Evolutionary conservation across 2,888 invertebrate genomes (phyloP).

Genomic region (Cylindroiulus punctatus): DNA sequence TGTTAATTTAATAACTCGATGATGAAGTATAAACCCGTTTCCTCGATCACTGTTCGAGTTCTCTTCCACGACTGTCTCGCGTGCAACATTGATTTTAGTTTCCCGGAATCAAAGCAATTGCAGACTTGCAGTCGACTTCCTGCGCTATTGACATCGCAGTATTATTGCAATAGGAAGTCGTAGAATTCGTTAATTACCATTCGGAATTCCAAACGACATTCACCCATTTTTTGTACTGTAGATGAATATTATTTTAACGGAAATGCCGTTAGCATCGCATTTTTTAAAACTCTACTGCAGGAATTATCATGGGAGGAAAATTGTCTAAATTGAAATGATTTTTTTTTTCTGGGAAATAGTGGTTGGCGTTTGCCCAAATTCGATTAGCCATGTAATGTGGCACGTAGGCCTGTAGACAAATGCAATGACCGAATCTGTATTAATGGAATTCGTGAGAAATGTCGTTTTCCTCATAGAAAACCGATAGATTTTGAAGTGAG

Average conservation of each 20-base stretch:
- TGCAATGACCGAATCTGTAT: not conserved
- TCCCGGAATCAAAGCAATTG: too few species aligned
- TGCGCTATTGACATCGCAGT: not conserved
- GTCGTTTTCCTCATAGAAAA: not conserved
- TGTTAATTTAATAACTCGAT: too few species aligned
- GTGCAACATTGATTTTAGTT: too few species aligned
- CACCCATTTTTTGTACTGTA: not conserved
- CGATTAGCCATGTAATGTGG: not conserved
- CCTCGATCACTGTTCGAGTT: too few species aligned
- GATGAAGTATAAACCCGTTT: too few species aligned
- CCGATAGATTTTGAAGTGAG: not conserved
- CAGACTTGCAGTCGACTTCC: too few species aligned
- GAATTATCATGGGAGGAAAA: not conserved
- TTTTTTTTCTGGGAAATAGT: not conserved
- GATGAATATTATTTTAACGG: not conserved
- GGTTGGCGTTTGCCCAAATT: slow-evolving; percentile 8
- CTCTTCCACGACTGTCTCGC: too few species aligned
- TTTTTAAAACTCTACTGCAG: not conserved
- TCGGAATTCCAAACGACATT: not conserved
- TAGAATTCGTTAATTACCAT: not conserved
- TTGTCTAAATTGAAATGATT: not conserved
- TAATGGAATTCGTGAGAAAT: not conserved
- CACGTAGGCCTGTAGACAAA: not conserved
- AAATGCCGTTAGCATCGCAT: not conserved
- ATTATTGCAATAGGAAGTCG: not conserved